These are phyloP conservation scores for Philotrypesis tridentata DNA, from an alignment of 1,140 invertebrate species.

Conservation along the genomic window DNA sequence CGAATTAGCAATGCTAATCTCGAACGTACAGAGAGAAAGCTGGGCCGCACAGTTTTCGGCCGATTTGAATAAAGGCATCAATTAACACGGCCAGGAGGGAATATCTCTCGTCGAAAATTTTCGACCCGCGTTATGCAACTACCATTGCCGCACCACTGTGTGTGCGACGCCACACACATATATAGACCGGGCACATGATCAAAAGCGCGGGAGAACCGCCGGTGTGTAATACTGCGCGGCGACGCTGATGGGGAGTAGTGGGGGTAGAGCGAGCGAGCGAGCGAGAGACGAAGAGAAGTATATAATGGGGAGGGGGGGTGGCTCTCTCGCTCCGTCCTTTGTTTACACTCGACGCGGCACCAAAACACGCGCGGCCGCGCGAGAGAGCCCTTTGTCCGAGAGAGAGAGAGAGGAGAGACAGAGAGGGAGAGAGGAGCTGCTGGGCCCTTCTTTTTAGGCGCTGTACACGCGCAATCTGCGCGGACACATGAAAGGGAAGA, in stretches of 20 bases:
- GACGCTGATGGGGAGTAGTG: not conserved
- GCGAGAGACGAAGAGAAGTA: not conserved
- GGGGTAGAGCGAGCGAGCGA: not conserved
- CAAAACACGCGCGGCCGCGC: constrained; percentile 28
- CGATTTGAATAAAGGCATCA: constrained; percentile 39
- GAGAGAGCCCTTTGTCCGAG: not conserved
- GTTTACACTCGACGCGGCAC: constrained; percentile 34
- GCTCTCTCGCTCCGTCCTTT: not conserved
- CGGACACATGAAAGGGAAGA: not conserved
- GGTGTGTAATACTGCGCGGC: no score
- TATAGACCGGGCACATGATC: not conserved
- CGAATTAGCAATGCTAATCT: constrained; percentile 42
- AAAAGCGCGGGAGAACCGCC: not conserved
- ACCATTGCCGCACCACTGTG: not conserved
- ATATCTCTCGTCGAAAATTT: not conserved
- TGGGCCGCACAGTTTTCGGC: not conserved
- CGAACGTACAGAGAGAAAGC: not conserved
- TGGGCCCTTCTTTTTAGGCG: not conserved
- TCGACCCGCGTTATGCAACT: not conserved
- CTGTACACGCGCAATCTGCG: not conserved
- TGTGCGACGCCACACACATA: no score
- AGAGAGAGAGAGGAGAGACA: not conserved
- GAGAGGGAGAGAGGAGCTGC: not conserved
- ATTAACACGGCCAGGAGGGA: not conserved
- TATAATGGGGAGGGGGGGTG: not conserved